phyloP scores from a whole-genome alignment of 2,888 invertebrate species.

The Galeruca laticollis region DNA sequence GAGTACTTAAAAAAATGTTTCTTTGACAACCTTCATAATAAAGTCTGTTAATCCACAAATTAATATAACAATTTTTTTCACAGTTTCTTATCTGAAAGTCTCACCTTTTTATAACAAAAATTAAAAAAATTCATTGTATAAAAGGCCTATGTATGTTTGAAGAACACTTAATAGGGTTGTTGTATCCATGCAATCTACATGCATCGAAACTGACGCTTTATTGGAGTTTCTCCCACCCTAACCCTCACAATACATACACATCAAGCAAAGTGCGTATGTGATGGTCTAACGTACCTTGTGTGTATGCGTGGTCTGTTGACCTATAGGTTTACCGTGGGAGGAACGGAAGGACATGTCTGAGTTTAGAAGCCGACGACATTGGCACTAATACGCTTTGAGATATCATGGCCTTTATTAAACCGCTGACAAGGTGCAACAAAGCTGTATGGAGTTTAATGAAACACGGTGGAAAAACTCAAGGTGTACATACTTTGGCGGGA shows the following conservation, averaged over 20 bases:
- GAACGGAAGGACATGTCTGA: not conserved
- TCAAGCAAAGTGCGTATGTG: not conserved
- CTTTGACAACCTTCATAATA: no score
- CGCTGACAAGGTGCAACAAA: not conserved
- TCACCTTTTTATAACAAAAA: not conserved
- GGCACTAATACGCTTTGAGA: not conserved
- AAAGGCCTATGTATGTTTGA: not conserved
- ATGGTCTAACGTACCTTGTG: conserved; percentile 7
- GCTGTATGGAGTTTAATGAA: not conserved
- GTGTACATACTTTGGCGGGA: no score
- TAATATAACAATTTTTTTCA: no score
- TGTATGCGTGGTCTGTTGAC: conserved; percentile 4
- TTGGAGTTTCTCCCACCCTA: not conserved
- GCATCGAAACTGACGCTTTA: not conserved
- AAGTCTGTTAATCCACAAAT: no score
- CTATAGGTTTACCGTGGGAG: not conserved
- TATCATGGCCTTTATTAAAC: not conserved
- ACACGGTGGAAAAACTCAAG: not conserved
- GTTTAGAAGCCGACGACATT: not conserved
- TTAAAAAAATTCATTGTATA: not conserved
- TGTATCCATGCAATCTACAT: not conserved
- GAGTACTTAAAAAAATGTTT: no score
- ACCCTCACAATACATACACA: not conserved
- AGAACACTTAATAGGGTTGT: not conserved
- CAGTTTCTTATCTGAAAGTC: no score